phyloP scores from a whole-genome alignment of 2,888 invertebrate genomes.

The Elysia crispata region DNA sequence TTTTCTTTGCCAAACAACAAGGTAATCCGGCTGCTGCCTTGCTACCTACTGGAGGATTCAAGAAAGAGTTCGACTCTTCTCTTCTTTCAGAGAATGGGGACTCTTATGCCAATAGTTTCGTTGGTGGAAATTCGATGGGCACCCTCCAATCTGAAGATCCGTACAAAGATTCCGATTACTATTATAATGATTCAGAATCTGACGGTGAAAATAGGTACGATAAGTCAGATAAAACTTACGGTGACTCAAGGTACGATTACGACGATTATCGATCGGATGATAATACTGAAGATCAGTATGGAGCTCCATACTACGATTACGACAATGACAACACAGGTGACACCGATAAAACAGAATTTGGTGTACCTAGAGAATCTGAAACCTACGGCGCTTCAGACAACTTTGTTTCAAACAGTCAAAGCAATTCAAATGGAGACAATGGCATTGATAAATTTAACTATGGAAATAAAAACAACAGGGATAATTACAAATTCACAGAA shows the following conservation, averaged over 20 bases:
- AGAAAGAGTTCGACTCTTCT: constrained; percentile 26
- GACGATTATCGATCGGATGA: not conserved
- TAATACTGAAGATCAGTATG: too few relatives aligned
- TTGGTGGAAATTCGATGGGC: constrained; percentile 12
- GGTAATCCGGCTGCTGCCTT: constrained; percentile 28
- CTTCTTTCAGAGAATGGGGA: not conserved
- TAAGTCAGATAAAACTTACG: not conserved
- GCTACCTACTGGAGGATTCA: constrained; percentile 19
- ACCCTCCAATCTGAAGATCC: not conserved
- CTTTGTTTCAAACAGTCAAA: too few relatives aligned
- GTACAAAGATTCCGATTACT: constrained; percentile 15
- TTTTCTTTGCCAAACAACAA: not conserved
- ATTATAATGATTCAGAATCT: not conserved
- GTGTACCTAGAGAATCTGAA: not conserved
- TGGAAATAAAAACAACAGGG: not conserved
- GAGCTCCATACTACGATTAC: not conserved
- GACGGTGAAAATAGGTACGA: not conserved
- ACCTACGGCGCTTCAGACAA: not conserved
- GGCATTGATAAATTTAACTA: not conserved
- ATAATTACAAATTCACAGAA: not conserved
- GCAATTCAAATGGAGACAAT: too few relatives aligned
- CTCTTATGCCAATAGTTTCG: constrained; percentile 14
- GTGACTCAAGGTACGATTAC: constrained; percentile 2
- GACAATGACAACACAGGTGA: not conserved
- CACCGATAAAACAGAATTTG: not conserved